These are phyloP conservation scores for Falcaria lacertinaria DNA, from an alignment of 2,888 invertebrate species.

Conservation along the genomic window DNA sequence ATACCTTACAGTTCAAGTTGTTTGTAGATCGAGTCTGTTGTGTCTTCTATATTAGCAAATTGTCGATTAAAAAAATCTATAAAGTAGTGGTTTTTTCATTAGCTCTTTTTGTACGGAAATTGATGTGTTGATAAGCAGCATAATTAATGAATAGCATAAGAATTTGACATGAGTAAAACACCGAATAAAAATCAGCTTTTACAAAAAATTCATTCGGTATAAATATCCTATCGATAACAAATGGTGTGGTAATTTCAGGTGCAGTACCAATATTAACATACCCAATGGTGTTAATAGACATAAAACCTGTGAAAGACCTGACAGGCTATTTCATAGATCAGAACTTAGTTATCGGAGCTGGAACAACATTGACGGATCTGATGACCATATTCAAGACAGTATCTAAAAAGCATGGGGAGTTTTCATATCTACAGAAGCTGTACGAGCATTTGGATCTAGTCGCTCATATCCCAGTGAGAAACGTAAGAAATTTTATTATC, in stretches of 20 bases:
- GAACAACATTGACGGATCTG: conserved; percentile 72
- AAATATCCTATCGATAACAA: no score
- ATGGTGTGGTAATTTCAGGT: conserved; percentile 36
- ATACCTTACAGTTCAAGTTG: no score
- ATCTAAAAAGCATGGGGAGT: conserved; percentile 43
- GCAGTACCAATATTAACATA: conserved; percentile 50
- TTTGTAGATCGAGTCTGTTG: no score
- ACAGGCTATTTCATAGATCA: conserved; percentile 50
- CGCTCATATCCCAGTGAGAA: conserved; percentile 85
- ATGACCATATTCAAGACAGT: conserved; percentile 59
- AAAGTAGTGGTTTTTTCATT: no score
- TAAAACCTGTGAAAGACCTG: conserved; percentile 79
- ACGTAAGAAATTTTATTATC: conserved; percentile 66
- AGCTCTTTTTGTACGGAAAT: no score
- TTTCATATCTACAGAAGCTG: conserved; percentile 78
- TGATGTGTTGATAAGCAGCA: no score
- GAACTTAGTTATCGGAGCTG: conserved; percentile 76
- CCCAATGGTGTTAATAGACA: conserved; percentile 79
- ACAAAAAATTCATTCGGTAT: no score
- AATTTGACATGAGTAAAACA: no score
- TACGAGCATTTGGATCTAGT: conserved; percentile 82
- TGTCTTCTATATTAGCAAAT: no score
- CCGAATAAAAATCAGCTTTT: no score
- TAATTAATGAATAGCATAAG: no score
- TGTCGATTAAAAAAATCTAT: no score